Conservation (phyloP, 1,140 invertebrate genomes). For the Drosophila ohnishii region DNA sequence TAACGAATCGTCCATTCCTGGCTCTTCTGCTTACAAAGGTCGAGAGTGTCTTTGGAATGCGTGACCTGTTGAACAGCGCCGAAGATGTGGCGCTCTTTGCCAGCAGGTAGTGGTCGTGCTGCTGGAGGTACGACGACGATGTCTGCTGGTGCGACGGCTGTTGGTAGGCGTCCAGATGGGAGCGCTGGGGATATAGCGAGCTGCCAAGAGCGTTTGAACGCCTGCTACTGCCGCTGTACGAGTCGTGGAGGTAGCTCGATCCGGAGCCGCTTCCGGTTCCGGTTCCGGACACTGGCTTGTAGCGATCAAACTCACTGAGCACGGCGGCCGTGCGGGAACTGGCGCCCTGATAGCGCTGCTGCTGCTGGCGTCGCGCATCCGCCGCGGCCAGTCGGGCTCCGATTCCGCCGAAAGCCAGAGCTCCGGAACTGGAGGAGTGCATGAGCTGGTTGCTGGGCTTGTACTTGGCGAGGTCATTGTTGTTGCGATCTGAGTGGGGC, state of each 20-base stretch:
- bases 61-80: constrained; percentile 81
- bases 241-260: constrained; percentile 65
- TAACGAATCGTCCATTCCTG: constrained; percentile 21
- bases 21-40: constrained; percentile 79
- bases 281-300: constrained; percentile 45
- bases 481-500: constrained; percentile 75
- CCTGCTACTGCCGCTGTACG: constrained; percentile 54
- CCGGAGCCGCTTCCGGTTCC: constrained; percentile 37
- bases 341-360: constrained; percentile 65
- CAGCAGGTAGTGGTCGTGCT: constrained; percentile 73
- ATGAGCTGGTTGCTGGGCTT: constrained; percentile 66
- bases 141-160: constrained; percentile 38
- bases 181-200: constrained; percentile 64
- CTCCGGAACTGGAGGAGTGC: constrained; percentile 78
- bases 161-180: constrained; percentile 60
- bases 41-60: constrained; percentile 83
- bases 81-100: constrained; percentile 80
- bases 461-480: constrained; percentile 77
- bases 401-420: constrained; percentile 77
- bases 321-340: constrained; percentile 76
- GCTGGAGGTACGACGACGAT: constrained; percentile 68
- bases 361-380: constrained; percentile 63
- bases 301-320: constrained; percentile 73
- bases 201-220: constrained; percentile 49
- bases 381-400: constrained; percentile 73